Base-by-base conservation (phyloP, 2,888 invertebrate species). In the Tachina grossa region DNA sequence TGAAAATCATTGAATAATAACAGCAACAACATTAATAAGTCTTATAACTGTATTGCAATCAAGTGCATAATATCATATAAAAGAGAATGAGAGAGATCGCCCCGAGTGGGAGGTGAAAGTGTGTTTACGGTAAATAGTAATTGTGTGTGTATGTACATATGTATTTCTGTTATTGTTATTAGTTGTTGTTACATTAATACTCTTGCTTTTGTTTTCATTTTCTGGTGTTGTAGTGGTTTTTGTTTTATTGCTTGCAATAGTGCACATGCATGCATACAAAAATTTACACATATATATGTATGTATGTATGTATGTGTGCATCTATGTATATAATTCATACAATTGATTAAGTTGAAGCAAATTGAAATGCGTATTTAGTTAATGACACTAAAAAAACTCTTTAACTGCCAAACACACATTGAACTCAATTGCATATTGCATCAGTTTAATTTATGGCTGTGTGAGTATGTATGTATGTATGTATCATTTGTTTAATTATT, bases 161-260 rank as follows among this genome's bases (percentile, higher is more conserved):
- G 2, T 45, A 22, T 9, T 11, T 19, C 10, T 47, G 10, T 49
- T 65, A 14, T 39, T 79, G 45, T 80, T 80, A 72, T 80, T 72
- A 80, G 10, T 80, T 31, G 31, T 31, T 31, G 31, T 31, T 31
- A 31, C 4, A 3, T 31, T 31, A 31, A 31, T 31, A 31, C 31
- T 31, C 4, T 2, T 19, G 61, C n/a, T 45, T 51, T 80, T 86
- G 72, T 47, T 77, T 61, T 82, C 22, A 22, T 68, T 83, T 51
- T 53, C 49, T 68, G 53, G 68, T 81, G 19, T 63, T 68, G 45
- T 87, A 9, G 87, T 78, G 63, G 39, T 53, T 31, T 10, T 72
- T 85, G 78, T 31, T 68, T 84, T 83, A 13, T 72, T 86, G 80
- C 11, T 68, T 84, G 84, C 82, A 72, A 87, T 76, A 87, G 80